Percentiles rank a stretch among this genome's conserved stretches.
These are phyloP conservation scores for Nasonia giraulti DNA, from an alignment of 1,140 invertebrate species.

Conservation along the genomic window DNA sequence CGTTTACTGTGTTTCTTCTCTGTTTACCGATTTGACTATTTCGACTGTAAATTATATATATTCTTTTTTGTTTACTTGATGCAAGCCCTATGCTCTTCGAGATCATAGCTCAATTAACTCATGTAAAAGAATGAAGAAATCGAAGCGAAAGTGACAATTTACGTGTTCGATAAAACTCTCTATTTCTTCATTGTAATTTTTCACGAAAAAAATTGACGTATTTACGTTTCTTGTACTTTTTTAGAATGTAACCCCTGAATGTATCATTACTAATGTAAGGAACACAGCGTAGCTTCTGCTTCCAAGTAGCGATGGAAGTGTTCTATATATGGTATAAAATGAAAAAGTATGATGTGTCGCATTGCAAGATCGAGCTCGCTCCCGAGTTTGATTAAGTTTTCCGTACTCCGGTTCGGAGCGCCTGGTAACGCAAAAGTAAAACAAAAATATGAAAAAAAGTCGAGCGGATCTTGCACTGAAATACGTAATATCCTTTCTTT, in stretches of 20 bases:
- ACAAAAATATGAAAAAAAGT: not conserved
- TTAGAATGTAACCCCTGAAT: constrained; percentile 51
- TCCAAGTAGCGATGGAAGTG: constrained; percentile 42
- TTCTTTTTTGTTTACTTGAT: not conserved
- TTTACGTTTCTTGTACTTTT: constrained; percentile 55
- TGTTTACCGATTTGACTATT: constrained; percentile 39
- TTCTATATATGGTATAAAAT: constrained; percentile 37
- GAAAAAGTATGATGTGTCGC: constrained; percentile 19
- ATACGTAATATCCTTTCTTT: constrained; percentile 37
- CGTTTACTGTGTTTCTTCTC: constrained; percentile 39
- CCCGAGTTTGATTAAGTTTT: constrained; percentile 4
- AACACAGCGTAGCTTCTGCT: constrained; percentile 45
- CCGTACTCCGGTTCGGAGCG: not conserved
- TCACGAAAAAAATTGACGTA: constrained; percentile 48
- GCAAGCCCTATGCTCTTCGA: not conserved
- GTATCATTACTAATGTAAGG: constrained; percentile 51
- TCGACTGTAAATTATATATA: constrained; percentile 39
- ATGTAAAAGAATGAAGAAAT: constrained; percentile 24
- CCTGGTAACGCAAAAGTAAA: not conserved
- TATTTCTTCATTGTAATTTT: constrained; percentile 52
- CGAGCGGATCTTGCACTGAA: constrained; percentile 39
- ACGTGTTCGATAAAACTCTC: constrained; percentile 47
- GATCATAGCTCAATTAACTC: constrained; percentile 16
- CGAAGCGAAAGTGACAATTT: constrained; percentile 33
- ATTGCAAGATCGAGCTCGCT: constrained; percentile 9